Percentiles rank a stretch among this genome's conserved stretches.
Evolutionary conservation across 2,113 vertebrate genomes (phyloP).

Genomic region (Dipodomys merriami): DNA sequence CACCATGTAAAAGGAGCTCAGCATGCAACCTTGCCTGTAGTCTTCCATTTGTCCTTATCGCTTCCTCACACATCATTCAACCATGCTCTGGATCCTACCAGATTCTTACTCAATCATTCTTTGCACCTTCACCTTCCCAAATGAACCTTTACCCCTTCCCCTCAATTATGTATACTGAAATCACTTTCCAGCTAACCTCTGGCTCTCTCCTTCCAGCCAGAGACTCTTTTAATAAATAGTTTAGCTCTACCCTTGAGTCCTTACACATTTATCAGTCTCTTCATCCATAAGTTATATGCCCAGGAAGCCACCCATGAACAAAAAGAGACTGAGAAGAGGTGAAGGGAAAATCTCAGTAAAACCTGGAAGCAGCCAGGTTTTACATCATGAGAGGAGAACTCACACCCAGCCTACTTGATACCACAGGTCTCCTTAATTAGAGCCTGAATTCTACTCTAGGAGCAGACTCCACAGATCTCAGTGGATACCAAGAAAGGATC

Average conservation of each 20-base stretch:
- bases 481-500: background rate
- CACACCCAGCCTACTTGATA: accelerated
- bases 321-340: background rate
- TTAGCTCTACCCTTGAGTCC: too few relatives aligned
- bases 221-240: background rate
- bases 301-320: background rate
- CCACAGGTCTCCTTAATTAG: too few relatives aligned
- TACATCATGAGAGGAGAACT: background rate
- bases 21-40: background rate
- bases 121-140: background rate
- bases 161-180: background rate
- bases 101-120: background rate
- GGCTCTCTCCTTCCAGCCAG: background rate
- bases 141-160: background rate
- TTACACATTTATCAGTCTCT: background rate
- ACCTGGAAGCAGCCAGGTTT: background rate
- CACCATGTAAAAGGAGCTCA: background rate
- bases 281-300: background rate
- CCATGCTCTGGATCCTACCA: background rate
- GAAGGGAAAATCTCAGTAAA: background rate
- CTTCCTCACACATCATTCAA: background rate
- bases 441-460: background rate
- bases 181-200: background rate
- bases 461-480: background rate
- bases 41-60: background rate